Conservation (phyloP, 53 echinoderm and acorn worm species). For the Stichopus horrens region DNA sequence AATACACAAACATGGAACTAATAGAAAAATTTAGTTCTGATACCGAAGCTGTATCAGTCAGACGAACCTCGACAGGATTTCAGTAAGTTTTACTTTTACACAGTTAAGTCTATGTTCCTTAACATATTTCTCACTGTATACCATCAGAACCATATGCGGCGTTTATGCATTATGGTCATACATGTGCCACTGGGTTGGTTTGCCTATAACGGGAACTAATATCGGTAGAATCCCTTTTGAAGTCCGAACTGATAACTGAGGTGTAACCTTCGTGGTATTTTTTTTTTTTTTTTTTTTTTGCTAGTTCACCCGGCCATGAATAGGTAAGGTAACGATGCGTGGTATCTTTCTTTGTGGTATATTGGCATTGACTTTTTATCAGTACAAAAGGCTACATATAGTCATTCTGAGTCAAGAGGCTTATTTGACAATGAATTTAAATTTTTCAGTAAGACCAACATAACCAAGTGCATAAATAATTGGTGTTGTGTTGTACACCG, state of each 20-base stretch:
- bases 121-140: too few species aligned
- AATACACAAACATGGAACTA: too few species aligned
- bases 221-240: not conserved
- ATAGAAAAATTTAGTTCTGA: too few species aligned
- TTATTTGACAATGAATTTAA: not conserved
- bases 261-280: not conserved
- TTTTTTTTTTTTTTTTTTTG: not conserved
- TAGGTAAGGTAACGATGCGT: not conserved
- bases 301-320: not conserved
- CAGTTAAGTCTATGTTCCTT: too few species aligned
- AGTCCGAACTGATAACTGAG: not conserved
- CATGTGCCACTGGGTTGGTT: too few species aligned
- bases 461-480: not conserved
- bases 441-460: not conserved
- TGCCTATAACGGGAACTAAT: too few species aligned
- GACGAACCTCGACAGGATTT: too few species aligned
- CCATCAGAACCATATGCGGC: too few species aligned
- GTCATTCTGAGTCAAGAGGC: not conserved
- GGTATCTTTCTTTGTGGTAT: not conserved
- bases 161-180: too few species aligned
- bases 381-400: not conserved
- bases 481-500: too few species aligned
- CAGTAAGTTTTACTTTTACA: too few species aligned
- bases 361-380: not conserved
- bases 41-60: too few species aligned